Conservation (phyloP, 2,797 vertebrate genomes). For the Melanogrammus aeglefinus region DNA sequence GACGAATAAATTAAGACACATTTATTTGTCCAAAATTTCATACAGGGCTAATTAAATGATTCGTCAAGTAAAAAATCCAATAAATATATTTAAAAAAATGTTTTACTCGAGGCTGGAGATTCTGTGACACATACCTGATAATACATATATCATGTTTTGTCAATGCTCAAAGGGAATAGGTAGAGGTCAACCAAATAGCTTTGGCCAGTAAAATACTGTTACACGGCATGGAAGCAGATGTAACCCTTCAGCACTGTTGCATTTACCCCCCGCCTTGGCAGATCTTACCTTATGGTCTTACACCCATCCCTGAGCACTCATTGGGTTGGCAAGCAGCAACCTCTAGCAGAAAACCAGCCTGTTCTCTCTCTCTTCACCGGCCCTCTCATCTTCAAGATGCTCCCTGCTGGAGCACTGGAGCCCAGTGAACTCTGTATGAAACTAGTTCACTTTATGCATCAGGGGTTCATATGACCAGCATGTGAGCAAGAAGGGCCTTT, state of each 20-base stretch:
- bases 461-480: slow-evolving; percentile 82
- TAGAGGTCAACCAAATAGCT: background rate
- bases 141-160: background rate
- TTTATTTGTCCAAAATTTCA: background rate
- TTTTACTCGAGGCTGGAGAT: too few relatives aligned
- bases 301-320: background rate
- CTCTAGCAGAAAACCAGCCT: background rate
- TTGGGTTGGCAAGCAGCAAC: background rate
- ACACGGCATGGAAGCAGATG: background rate
- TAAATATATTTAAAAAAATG: background rate
- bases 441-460: slow-evolving; percentile 81
- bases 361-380: background rate
- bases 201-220: background rate
- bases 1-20: background rate
- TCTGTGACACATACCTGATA: too few relatives aligned
- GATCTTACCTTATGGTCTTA: background rate
- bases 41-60: too few relatives aligned
- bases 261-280: background rate
- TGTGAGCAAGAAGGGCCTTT: slow-evolving; percentile 78
- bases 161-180: background rate
- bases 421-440: slow-evolving; percentile 57
- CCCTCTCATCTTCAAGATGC: background rate
- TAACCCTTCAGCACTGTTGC: background rate
- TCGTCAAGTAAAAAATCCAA: background rate
- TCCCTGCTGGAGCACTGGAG: slow-evolving; percentile 21